These are phyloP conservation scores for Xestia sexstrigata DNA, from an alignment of 2,888 invertebrate species.

Conservation along the genomic window DNA sequence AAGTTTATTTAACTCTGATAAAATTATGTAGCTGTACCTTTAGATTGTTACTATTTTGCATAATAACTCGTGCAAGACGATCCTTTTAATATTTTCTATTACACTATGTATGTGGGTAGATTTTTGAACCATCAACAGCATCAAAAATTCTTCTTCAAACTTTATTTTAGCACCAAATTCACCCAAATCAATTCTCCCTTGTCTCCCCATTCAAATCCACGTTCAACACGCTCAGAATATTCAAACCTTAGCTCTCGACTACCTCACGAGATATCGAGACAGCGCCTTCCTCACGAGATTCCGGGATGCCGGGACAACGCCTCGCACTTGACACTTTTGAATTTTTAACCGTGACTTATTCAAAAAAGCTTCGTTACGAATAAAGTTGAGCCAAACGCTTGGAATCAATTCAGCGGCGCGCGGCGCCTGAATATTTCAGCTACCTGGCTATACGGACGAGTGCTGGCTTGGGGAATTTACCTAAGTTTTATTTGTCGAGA, in stretches of 20 bases:
- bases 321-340: slow-evolving; percentile 64
- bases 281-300: slow-evolving; percentile 12
- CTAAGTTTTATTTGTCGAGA: slow-evolving; percentile 48
- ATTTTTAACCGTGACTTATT: slow-evolving; percentile 68
- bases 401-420: slow-evolving; percentile 63
- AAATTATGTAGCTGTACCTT: neutral
- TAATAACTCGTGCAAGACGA: neutral
- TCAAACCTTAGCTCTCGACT: slow-evolving; percentile 1
- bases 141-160: neutral
- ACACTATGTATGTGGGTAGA: neutral
- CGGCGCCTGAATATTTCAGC: slow-evolving; percentile 54
- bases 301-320: slow-evolving; percentile 22
- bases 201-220: slow-evolving; percentile 14
- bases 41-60: neutral
- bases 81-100: neutral
- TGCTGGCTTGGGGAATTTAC: slow-evolving; percentile 44
- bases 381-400: slow-evolving; percentile 60
- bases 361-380: slow-evolving; percentile 67
- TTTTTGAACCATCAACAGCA: neutral
- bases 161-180: slow-evolving; percentile 22
- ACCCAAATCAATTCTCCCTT: slow-evolving; percentile 8
- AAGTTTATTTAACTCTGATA: neutral
- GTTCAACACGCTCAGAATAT: slow-evolving; percentile 31
- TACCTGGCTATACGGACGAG: slow-evolving; percentile 17
- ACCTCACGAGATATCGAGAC: slow-evolving; percentile 29